phyloP scores from a whole-genome alignment of 1,140 invertebrate genomes.

The Leptinotarsa texana region DNA sequence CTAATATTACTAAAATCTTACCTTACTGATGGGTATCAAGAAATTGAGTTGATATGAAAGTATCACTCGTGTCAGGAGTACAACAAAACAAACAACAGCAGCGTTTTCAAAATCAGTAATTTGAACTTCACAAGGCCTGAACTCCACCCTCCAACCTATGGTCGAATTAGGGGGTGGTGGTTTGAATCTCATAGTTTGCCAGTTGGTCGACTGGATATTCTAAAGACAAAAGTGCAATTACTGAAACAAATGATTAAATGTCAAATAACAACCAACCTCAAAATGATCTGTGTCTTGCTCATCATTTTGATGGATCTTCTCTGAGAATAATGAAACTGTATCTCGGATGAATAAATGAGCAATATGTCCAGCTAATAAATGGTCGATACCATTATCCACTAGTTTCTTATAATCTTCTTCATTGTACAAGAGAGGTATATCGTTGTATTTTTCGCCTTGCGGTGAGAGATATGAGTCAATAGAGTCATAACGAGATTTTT shows the following conservation, averaged over 20 bases:
- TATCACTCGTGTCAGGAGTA: constrained; percentile 94
- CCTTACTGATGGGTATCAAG: constrained; percentile 96
- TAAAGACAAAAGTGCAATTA: constrained; percentile 56
- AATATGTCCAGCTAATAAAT: constrained; percentile 89
- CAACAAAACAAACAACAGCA: constrained; percentile 97
- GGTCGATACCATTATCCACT: constrained; percentile 85
- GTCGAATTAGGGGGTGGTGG: constrained; percentile 92
- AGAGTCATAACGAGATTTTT: constrained; percentile 96
- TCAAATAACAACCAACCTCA: constrained; percentile 69
- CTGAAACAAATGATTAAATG: not conserved
- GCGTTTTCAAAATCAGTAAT: constrained; percentile 99
- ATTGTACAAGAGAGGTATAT: constrained; percentile 88
- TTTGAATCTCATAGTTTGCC: constrained; percentile 99
- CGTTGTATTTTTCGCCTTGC: constrained; percentile 87
- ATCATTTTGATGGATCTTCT: constrained; percentile 95
- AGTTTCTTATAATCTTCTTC: constrained; percentile 80
- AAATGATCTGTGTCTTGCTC: constrained; percentile 96
- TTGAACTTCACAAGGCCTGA: constrained; percentile 97
- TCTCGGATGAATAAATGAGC: constrained; percentile 99
- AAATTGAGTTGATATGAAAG: constrained; percentile 96
- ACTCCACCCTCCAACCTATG: constrained; percentile 99
- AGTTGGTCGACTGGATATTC: constrained; percentile 99
- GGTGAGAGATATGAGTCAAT: constrained; percentile 96
- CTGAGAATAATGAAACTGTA: constrained; percentile 92
- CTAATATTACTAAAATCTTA: constrained; percentile 51